Percentiles rank a stretch among this genome's conserved stretches.
phyloP scores from a whole-genome alignment of 2,888 invertebrate species.

The Lapara coniferarum region DNA sequence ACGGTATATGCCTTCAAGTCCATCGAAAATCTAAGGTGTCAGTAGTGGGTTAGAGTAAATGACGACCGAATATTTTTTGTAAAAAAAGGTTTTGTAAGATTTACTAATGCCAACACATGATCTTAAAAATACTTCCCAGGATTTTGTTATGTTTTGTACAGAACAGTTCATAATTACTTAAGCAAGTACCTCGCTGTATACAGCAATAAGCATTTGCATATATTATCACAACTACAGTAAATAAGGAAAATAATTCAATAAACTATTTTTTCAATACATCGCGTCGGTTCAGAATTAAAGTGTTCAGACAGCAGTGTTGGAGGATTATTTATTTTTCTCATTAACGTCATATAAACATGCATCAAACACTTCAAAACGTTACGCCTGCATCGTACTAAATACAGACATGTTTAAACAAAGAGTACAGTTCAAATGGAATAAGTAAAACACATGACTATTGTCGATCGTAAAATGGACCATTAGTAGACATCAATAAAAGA shows the following conservation, averaged over 20 bases:
- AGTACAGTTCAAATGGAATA: conserved; percentile 53
- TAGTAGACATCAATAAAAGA: conserved; percentile 56
- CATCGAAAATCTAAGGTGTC: too few species aligned
- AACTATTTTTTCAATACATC: background rate
- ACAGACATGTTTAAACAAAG: conserved; percentile 57
- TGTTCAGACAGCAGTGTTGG: background rate
- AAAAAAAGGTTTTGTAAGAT: background rate
- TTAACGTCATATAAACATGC: background rate
- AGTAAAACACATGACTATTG: conserved; percentile 41
- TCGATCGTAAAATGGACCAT: conserved; percentile 51
- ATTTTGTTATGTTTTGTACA: background rate
- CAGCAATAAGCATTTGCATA: background rate
- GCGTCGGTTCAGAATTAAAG: background rate
- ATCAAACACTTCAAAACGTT: conserved; percentile 18
- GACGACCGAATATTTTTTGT: background rate
- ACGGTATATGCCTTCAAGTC: too few species aligned
- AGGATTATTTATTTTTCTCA: conserved; percentile 8
- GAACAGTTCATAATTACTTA: background rate
- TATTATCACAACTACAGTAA: background rate
- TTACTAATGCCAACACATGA: background rate
- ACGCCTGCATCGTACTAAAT: conserved; percentile 40
- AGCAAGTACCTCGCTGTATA: too few species aligned
- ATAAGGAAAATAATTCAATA: background rate
- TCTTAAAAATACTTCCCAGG: background rate
- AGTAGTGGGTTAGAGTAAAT: too few species aligned